Evolutionary conservation across 2,113 vertebrate species (phyloP).

Genomic region (Oreotrochilus melanogaster): DNA sequence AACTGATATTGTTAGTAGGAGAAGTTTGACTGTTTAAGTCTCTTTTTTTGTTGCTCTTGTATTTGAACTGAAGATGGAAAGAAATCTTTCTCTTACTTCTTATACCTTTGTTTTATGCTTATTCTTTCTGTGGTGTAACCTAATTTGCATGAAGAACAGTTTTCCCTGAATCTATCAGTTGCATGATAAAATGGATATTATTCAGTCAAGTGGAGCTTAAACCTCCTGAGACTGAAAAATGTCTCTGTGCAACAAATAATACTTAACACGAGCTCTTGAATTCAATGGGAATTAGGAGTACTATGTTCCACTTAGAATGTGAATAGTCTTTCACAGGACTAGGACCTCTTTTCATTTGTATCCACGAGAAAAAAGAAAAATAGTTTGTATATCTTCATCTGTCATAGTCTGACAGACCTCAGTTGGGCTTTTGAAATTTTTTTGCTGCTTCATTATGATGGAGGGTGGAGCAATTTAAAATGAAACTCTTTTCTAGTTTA

Average conservation of each 20-base stretch:
- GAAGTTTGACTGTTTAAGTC: not conserved
- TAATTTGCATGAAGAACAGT: slow-evolving; percentile 29
- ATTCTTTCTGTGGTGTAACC: slow-evolving; percentile 12
- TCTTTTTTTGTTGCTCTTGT: not conserved
- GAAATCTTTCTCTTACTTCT: not conserved
- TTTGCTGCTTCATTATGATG: not conserved
- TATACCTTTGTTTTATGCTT: slow-evolving; percentile 19
- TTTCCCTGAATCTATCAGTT: slow-evolving; percentile 34
- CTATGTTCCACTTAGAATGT: slow-evolving; percentile 17
- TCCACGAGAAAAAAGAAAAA: not conserved
- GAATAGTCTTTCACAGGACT: not conserved
- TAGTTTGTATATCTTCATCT: not conserved
- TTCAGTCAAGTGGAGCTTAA: slow-evolving; percentile 6
- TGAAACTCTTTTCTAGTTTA: not conserved
- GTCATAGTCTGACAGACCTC: not conserved
- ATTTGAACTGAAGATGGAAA: not conserved
- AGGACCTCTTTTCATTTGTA: not conserved
- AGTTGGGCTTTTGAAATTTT: not conserved
- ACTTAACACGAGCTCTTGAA: slow-evolving; percentile 46
- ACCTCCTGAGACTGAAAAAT: slow-evolving; percentile 42
- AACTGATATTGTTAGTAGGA: not conserved
- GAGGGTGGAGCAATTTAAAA: not conserved
- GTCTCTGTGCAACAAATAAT: slow-evolving; percentile 35
- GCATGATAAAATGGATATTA: slow-evolving; percentile 24
- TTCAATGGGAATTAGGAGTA: slow-evolving; percentile 34